Evolutionary conservation across 2,888 invertebrate species (phyloP), one percentile per base, ranked within the genome.

Genomic region (Andrena flavipes): DNA sequence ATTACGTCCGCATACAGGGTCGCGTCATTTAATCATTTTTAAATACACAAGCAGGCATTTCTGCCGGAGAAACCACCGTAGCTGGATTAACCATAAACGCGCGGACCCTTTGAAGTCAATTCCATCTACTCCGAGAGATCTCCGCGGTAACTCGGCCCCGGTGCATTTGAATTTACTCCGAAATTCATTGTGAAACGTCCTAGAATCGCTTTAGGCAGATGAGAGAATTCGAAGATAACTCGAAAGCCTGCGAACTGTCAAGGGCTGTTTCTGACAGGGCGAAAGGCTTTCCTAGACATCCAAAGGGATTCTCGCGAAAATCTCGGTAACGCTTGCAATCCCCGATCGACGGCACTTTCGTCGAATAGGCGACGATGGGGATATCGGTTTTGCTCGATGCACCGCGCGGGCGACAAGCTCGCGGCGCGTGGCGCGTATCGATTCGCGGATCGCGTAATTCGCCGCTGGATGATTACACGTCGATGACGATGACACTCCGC

Each of bases 391-490:
- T 71, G 64, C 59, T 48, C 62, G 74, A 74, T 63, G 54, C 42
- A 16, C 49, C 71, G 71, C 29, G 42, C 62, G 60, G 62, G 23
- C 70, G 67, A 77, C 73, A 78, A 71, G 65, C 77, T 67, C 59
- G 62, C 63, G 64, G 33, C 10, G 63, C 56, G 59, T 13, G 74
- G 67, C 7, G 68, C 67, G 62, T 73, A 79, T 71, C 76, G 79
- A 82, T 75, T 63, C 68, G 51, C 42, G 77, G 81, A 84, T 87
- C 86, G 80, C 76, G 77, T 84, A 88, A 87, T 81, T 80, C 73
- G 76, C 77, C 64, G 73, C 49, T 68, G 68, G 77, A 83, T 71
- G 75, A 75, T 62, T 20, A 63, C 67, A 60, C 76, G 49, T 20
- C 60, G 84, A 84, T 30, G 67, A 76, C 48, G 71, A 70, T 48